A percentile compares a stretch with the other conserved stretches of the same genome.
These are phyloP conservation scores for Sitta carolinensis DNA, from an alignment of 2,797 vertebrate genomes.

Conservation along the genomic window DNA sequence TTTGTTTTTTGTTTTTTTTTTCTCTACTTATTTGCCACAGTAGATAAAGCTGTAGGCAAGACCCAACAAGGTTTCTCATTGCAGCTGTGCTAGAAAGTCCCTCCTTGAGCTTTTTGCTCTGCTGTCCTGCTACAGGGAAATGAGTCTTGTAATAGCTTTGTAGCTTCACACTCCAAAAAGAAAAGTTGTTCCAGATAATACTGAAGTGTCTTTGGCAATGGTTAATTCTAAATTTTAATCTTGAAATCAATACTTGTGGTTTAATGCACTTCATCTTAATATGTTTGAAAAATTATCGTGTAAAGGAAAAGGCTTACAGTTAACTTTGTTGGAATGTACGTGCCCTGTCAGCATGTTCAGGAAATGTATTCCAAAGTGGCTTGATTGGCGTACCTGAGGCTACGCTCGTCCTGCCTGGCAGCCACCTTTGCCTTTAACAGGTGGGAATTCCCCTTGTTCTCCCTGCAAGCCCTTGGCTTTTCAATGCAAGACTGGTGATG, in stretches of 20 bases:
- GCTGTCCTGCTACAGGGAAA: not conserved
- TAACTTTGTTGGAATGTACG: fast-evolving
- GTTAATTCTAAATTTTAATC: not conserved
- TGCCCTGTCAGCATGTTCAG: fast-evolving
- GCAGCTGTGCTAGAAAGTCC: fast-evolving
- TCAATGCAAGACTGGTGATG: fast-evolving
- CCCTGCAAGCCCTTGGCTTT: not conserved
- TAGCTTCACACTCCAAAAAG: too few species aligned
- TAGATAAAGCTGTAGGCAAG: not conserved
- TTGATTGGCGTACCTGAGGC: fast-evolving
- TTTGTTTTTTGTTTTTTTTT: too few species aligned
- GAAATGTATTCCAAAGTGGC: fast-evolving
- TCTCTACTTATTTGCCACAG: not conserved
- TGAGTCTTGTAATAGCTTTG: fast-evolving
- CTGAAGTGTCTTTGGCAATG: fast-evolving
- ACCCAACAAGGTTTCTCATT: not conserved
- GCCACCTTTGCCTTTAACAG: not conserved
- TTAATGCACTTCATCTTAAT: fast-evolving
- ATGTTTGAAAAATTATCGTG: fast-evolving
- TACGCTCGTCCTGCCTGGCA: not conserved
- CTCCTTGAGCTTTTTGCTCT: not conserved
- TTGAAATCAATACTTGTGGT: not conserved
- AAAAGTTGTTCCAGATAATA: not conserved
- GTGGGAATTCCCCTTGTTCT: not conserved
- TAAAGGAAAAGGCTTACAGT: not conserved